Evolutionary conservation across 2,888 invertebrate species (phyloP), one percentile per base, ranked within the genome.

Genomic region (Sclerodermus sp.): DNA sequence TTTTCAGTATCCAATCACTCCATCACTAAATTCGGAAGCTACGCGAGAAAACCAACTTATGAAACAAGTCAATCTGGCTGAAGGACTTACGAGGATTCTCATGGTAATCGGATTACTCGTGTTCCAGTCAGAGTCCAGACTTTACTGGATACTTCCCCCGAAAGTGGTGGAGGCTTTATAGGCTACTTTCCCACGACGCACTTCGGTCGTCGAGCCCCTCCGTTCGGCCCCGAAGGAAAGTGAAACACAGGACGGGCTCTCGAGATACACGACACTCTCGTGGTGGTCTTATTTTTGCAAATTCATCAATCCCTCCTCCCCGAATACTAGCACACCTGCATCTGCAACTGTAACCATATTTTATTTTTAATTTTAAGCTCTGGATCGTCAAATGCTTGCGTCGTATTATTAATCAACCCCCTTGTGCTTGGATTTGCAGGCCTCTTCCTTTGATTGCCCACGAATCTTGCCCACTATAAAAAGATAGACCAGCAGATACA

Each of bases 81-180:
- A 51, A 38, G n/a, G 38, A 65, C 77, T 77, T 66, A 77, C 77
- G 74, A 68, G 69, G 64, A 74, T 66, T 64, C 61, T 73, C 77
- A 77, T 77, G 59, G 48, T 49, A 71, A 53, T 44, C 60, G 58
- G 63, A 51, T 57, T 54, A 60, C 64, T 64, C 61, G 57, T 62
- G 58, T 62, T 65, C 58, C 61, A 64, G 65, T 64, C 61, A 66
- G 66, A 62, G 70, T 69, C 73, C 71, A 75, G 71, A 71, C 71
- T 67, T 70, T 62, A 77, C 77, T 77, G 76, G 70, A 71, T 76
- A 66, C 62, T 69, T 76, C 75, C 77, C 76, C 74, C 73, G 64
- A 69, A 64, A 63, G 49, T 53, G 55, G 55, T 57, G 58, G 58
- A 55, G 66, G 64, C 70, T 77, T 77, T 78, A 78, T 78, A 77